phyloP scores from a whole-genome alignment of 2,113 vertebrate species.

The Microcebus jonahi region DNA sequence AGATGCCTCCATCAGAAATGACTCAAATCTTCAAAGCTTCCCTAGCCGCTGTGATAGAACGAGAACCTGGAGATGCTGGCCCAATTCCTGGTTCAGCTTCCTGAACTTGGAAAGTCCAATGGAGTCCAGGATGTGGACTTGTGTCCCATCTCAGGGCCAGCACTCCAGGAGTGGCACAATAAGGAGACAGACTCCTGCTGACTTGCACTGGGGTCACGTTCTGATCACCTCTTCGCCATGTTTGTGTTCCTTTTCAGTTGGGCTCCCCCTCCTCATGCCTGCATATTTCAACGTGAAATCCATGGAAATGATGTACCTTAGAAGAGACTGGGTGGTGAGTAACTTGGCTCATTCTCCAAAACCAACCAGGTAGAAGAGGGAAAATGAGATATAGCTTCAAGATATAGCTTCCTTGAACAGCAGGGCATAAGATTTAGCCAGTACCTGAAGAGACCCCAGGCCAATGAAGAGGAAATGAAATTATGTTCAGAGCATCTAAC shows the following conservation, averaged over 20 bases:
- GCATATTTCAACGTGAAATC: slow-evolving; percentile 60
- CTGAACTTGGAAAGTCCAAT: background rate
- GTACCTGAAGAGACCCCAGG: fast-evolving
- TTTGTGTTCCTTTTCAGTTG: slow-evolving; percentile 42
- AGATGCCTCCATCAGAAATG: background rate
- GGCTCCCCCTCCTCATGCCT: slow-evolving; percentile 23
- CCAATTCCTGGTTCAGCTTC: background rate
- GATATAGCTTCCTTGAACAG: background rate
- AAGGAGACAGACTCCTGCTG: background rate
- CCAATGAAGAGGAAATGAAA: background rate
- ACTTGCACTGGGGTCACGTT: background rate
- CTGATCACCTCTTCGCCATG: background rate
- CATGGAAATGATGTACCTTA: slow-evolving; percentile 37
- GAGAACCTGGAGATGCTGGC: background rate
- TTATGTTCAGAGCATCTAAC: background rate
- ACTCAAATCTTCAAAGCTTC: background rate
- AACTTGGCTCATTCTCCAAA: background rate
- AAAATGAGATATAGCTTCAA: background rate
- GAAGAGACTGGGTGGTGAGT: slow-evolving; percentile 61
- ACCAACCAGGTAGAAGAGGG: background rate
- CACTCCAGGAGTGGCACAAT: background rate
- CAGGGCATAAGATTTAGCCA: background rate
- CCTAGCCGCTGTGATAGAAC: background rate
- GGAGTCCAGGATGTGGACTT: background rate
- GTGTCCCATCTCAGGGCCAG: background rate